phyloP scores from a whole-genome alignment of 2,113 vertebrate genomes.

The Hemichromis elongatus region DNA sequence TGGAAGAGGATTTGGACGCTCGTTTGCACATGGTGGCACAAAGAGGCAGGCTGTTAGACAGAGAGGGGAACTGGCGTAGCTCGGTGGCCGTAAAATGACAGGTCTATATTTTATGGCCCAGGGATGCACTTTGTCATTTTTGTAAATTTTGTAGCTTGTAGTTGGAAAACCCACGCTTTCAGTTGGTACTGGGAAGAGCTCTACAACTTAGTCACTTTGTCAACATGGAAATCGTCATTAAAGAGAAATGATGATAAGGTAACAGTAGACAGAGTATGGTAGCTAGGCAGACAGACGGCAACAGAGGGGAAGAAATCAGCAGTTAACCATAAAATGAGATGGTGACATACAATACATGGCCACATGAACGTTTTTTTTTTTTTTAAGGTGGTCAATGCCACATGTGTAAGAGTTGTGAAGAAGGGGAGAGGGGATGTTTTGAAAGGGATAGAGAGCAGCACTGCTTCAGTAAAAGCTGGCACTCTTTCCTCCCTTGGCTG shows the following conservation, averaged over 20 bases:
- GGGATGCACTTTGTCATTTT: not conserved
- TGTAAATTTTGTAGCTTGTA: not conserved
- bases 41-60: not conserved
- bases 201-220: not conserved
- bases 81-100: not conserved
- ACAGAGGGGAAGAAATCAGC: not conserved
- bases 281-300: not conserved
- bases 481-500: not conserved
- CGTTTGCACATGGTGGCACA: not conserved
- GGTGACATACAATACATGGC: not conserved
- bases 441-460: not conserved
- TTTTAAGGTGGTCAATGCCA: not conserved
- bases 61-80: not conserved
- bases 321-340: not conserved
- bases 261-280: no score
- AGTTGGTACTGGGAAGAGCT: not conserved
- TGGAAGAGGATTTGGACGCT: not conserved
- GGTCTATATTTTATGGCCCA: not conserved
- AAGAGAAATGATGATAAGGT: not conserved
- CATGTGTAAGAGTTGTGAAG: not conserved
- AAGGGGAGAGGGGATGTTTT: not conserved
- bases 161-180: not conserved
- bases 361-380: not conserved
- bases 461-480: conserved; percentile 1
- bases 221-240: not conserved